phyloP scores from a whole-genome alignment of 2,113 vertebrate species.

The Monopterus albus region DNA sequence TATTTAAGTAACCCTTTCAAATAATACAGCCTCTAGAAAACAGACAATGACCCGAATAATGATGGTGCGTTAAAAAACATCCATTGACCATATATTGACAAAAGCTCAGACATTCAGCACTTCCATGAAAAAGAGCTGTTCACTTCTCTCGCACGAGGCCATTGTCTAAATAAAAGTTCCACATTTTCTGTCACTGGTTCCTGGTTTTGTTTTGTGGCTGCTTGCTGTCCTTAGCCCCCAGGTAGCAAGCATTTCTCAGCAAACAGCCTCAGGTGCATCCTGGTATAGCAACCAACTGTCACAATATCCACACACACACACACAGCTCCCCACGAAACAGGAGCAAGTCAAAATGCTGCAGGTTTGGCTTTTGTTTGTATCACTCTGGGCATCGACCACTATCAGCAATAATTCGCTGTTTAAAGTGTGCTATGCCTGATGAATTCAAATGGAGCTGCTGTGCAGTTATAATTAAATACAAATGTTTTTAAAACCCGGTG shows the following conservation, averaged over 20 bases:
- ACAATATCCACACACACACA: conserved; percentile 7
- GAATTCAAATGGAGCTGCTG: neutral
- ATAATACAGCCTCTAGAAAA: neutral
- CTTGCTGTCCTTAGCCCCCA: conserved; percentile 17
- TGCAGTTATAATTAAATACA: neutral
- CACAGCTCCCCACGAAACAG: neutral
- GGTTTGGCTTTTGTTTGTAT: neutral
- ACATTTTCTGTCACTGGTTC: conserved; percentile 66
- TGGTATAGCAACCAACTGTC: conserved; percentile 61
- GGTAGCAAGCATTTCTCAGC: conserved; percentile 41
- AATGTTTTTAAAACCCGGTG: neutral
- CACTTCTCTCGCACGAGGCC: conserved; percentile 45
- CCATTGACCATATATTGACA: neutral
- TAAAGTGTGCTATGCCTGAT: neutral
- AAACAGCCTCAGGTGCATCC: conserved; percentile 68
- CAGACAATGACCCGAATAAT: neutral
- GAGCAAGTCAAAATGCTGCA: neutral
- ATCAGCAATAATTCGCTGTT: neutral
- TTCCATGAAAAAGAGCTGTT: conserved; percentile 13
- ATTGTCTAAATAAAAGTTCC: conserved; percentile 67
- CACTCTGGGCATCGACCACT: neutral
- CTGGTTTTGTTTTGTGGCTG: conserved; percentile 51
- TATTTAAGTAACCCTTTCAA: too few relatives aligned
- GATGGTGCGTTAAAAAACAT: neutral
- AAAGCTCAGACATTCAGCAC: conserved; percentile 11